Percentiles rank a stretch among this genome's conserved stretches.
phyloP scores from a whole-genome alignment of 2,888 invertebrate genomes.

The Galeopsomyia nigrocyanea region DNA sequence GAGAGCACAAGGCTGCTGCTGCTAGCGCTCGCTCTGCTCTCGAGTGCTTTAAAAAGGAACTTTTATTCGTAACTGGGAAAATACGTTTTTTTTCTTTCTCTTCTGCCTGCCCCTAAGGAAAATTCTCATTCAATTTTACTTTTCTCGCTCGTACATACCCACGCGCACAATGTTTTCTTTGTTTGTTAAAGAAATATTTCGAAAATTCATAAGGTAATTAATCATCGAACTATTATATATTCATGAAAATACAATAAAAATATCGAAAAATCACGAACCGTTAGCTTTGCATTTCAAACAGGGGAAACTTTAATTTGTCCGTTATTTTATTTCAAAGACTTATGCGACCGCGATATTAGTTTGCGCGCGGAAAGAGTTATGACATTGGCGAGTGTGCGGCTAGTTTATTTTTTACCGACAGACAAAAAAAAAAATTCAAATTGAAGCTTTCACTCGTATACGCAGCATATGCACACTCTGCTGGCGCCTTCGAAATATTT shows the following conservation, averaged over 20 bases:
- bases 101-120: no score
- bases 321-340: constrained; percentile 21
- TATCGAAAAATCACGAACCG: background rate
- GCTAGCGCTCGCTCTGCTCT: constrained; percentile 14
- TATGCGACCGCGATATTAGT: constrained; percentile 21
- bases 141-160: no score
- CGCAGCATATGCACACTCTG: background rate
- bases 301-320: constrained; percentile 10
- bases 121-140: no score
- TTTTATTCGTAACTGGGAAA: constrained; percentile 23
- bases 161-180: no score
- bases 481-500: constrained; percentile 21
- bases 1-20: background rate
- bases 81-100: background rate
- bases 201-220: no score
- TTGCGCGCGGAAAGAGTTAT: background rate
- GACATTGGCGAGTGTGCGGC: background rate
- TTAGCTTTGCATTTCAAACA: constrained; percentile 22
- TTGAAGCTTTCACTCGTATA: constrained; percentile 14
- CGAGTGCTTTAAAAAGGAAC: constrained; percentile 25
- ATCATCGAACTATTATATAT: no score
- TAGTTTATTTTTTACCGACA: background rate
- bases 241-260: background rate
- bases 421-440: constrained; percentile 15
- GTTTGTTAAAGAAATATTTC: no score